Percentiles rank a stretch among this genome's conserved stretches.
phyloP scores from a whole-genome alignment of 1,140 invertebrate genomes.

The Zaprionus taronus region DNA sequence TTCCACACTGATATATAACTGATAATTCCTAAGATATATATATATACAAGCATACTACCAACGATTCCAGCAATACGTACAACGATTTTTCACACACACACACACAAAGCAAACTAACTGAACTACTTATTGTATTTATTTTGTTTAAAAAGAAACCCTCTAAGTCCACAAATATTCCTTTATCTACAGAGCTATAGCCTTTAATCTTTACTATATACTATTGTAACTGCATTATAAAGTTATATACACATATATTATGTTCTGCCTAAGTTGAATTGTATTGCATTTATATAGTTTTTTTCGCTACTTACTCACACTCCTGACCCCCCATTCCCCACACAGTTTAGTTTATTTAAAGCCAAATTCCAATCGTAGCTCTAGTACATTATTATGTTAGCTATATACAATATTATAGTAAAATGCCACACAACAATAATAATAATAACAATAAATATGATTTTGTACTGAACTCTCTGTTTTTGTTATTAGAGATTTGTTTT shows the following conservation, averaged over 20 bases:
- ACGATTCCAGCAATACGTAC: slow-evolving; percentile 71
- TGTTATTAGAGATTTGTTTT: slow-evolving; percentile 23
- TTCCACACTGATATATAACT: slow-evolving; percentile 58
- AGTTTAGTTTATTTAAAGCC: slow-evolving; percentile 68
- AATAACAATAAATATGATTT: slow-evolving; percentile 72
- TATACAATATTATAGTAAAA: slow-evolving; percentile 45
- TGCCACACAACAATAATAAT: slow-evolving; percentile 64
- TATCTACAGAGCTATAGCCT: slow-evolving; percentile 14
- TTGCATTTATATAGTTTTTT: slow-evolving; percentile 27
- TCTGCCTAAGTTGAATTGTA: slow-evolving; percentile 26
- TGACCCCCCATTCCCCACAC: background rate
- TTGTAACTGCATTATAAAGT: slow-evolving; percentile 8
- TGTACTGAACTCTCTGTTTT: slow-evolving; percentile 58
- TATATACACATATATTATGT: slow-evolving; percentile 16
- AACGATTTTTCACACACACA: slow-evolving; percentile 48
- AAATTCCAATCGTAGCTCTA: slow-evolving; percentile 67
- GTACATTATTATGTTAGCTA: slow-evolving; percentile 27
- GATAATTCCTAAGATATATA: slow-evolving; percentile 63
- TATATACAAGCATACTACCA: slow-evolving; percentile 37
- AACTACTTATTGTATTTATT: slow-evolving; percentile 53
- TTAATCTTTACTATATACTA: slow-evolving; percentile 13
- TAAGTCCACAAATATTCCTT: slow-evolving; percentile 5
- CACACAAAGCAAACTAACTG: slow-evolving; percentile 31
- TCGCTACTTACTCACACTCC: slow-evolving; percentile 13
- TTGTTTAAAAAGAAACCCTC: background rate